These are phyloP conservation scores for Sturmia bella DNA, from an alignment of 2,888 invertebrate species.

Conservation along the genomic window DNA sequence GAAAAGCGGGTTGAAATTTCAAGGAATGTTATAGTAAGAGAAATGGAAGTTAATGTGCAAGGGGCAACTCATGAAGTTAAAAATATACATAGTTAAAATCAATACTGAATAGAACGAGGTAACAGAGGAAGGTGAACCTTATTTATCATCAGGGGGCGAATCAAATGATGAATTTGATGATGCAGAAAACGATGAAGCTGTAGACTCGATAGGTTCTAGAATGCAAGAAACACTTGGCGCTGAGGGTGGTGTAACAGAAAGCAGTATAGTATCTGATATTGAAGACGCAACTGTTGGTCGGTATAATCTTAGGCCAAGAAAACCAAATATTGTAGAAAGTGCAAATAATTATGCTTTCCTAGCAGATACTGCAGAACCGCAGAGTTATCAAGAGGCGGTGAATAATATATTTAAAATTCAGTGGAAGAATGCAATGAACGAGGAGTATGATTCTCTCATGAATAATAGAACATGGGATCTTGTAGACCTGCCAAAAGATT, in stretches of 20 bases:
- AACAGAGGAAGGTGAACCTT: not conserved
- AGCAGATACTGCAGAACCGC: conserved; percentile 22
- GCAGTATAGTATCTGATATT: not conserved
- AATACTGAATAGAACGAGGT: not conserved
- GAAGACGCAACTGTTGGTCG: not conserved
- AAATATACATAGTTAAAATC: not conserved
- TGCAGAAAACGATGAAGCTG: not conserved
- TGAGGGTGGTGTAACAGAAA: not conserved
- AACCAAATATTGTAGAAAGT: not conserved
- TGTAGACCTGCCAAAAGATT: conserved; percentile 52
- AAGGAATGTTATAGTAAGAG: conserved; percentile 41
- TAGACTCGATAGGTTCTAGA: not conserved
- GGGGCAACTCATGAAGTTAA: not conserved
- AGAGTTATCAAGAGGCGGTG: conserved; percentile 27
- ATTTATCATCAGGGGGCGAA: not conserved
- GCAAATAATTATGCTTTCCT: not conserved
- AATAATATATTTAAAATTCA: conserved; percentile 13
- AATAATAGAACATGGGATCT: no score
- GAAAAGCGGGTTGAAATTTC: conserved; percentile 52
- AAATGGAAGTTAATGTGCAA: conserved; percentile 1
- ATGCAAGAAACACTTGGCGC: not conserved
- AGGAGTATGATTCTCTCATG: no score
- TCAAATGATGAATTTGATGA: conserved; percentile 35
- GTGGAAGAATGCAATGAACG: conserved; percentile 55
- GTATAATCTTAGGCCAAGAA: conserved; percentile 23